These are phyloP conservation scores for Pomacea maculata DNA, from an alignment of 1,140 invertebrate genomes.

Conservation along the genomic window DNA sequence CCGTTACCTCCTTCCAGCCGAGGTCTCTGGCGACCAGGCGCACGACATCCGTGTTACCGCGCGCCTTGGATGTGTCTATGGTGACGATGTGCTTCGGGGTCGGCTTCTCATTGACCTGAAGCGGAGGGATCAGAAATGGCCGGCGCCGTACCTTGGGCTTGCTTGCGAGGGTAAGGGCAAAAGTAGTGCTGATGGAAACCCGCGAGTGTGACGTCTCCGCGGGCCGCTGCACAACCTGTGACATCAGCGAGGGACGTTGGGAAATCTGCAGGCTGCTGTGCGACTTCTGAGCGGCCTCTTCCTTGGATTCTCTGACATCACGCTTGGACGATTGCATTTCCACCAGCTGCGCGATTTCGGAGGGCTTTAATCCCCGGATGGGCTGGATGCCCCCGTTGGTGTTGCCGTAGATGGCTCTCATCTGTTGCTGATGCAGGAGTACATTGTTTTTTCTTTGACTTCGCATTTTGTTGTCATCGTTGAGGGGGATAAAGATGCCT, in stretches of 20 bases:
- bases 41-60: constrained; percentile 59
- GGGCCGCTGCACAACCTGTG: background rate
- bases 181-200: background rate
- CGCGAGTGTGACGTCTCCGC: background rate
- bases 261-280: background rate
- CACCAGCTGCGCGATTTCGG: too few species aligned
- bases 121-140: background rate
- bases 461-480: background rate
- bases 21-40: constrained; percentile 57
- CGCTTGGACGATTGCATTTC: too few species aligned
- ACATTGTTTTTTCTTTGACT: too few species aligned
- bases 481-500: background rate
- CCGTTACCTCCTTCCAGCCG: constrained; percentile 61
- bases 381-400: too few species aligned
- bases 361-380: too few species aligned
- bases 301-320: background rate
- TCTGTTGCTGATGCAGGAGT: too few species aligned
- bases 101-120: constrained; percentile 29
- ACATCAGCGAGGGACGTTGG: background rate
- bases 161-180: background rate
- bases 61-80: constrained; percentile 60
- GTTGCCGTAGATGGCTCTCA: too few species aligned
- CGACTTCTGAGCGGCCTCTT: background rate
- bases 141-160: background rate
- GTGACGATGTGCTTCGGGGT: constrained; percentile 49